Evolutionary conservation across 1,140 invertebrate genomes (phyloP).

Genomic region (Venustaconcha ellipsiformis): DNA sequence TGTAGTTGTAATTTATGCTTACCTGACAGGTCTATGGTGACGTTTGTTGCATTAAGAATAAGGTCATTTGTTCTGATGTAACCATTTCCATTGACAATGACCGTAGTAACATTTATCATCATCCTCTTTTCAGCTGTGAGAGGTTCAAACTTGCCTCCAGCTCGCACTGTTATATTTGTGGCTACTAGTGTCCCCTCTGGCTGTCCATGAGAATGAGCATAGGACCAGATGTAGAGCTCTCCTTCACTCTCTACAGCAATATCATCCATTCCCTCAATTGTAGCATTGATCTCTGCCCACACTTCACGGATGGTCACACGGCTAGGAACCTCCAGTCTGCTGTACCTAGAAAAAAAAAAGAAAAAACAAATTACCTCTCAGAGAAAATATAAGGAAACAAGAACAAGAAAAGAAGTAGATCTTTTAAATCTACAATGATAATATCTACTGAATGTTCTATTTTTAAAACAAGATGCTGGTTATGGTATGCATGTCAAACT

Average conservation of each 20-base stretch:
- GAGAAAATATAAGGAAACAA: too few species aligned
- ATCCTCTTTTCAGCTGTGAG: conserved; percentile 38
- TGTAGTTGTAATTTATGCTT: not conserved
- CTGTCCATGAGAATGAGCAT: conserved; percentile 42
- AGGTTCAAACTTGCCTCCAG: conserved; percentile 53
- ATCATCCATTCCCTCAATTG: conserved; percentile 43
- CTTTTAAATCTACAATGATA: too few species aligned
- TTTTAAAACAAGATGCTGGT: too few species aligned
- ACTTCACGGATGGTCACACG: conserved; percentile 50
- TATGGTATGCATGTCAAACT: too few species aligned
- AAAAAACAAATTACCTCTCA: too few species aligned
- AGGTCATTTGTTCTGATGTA: conserved; percentile 50
- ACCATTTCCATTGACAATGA: conserved; percentile 54
- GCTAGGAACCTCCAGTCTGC: conserved; percentile 40
- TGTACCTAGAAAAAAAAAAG: conserved; percentile 23
- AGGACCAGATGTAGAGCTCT: conserved; percentile 53
- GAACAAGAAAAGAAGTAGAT: too few species aligned
- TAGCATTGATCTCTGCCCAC: conserved; percentile 54
- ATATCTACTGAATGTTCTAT: too few species aligned
- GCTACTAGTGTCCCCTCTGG: conserved; percentile 36
- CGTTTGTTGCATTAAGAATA: conserved; percentile 44
- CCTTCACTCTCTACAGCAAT: conserved; percentile 51
- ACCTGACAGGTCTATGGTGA: conserved; percentile 58
- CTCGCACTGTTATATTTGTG: conserved; percentile 48
- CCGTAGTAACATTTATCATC: conserved; percentile 31